Conservation (phyloP, 2,113 vertebrate species). For the Bothrops jararaca region DNA sequence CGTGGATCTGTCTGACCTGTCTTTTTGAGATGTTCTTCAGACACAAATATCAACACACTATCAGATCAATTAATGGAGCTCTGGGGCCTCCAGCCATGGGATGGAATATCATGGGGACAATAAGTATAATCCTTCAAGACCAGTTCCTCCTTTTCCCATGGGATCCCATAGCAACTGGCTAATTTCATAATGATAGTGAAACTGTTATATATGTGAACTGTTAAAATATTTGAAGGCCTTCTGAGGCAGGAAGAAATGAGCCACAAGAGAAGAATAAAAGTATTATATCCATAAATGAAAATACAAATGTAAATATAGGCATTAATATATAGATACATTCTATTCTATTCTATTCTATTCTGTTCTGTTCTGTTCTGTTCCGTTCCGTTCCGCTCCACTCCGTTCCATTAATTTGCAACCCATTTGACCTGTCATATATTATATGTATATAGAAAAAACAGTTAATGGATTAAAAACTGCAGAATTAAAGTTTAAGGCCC, state of each 20-base stretch:
- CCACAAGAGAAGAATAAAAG: background rate
- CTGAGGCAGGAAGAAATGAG: background rate
- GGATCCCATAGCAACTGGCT: background rate
- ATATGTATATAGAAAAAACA: too few relatives aligned
- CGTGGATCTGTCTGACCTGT: too few relatives aligned
- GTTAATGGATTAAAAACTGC: too few relatives aligned
- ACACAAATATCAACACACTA: background rate
- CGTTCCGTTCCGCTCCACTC: too few relatives aligned
- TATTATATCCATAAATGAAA: background rate
- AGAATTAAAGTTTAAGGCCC: too few relatives aligned
- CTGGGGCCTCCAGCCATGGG: too few relatives aligned
- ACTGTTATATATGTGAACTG: background rate
- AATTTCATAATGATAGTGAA: background rate
- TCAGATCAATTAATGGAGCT: background rate
- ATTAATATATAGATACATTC: background rate
- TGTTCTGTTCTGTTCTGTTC: too few relatives aligned
- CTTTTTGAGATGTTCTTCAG: too few relatives aligned
- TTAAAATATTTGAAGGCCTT: background rate
- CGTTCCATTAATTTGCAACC: too few relatives aligned
- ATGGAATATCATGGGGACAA: background rate
- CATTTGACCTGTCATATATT: too few relatives aligned
- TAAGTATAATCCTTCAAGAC: background rate
- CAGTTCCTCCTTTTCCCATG: background rate
- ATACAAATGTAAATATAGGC: background rate
- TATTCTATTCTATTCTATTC: too few relatives aligned